A percentile compares a stretch with the other conserved stretches of the same genome.
phyloP scores from a whole-genome alignment of 2,113 vertebrate species.

The Cephalopholis sonnerati region DNA sequence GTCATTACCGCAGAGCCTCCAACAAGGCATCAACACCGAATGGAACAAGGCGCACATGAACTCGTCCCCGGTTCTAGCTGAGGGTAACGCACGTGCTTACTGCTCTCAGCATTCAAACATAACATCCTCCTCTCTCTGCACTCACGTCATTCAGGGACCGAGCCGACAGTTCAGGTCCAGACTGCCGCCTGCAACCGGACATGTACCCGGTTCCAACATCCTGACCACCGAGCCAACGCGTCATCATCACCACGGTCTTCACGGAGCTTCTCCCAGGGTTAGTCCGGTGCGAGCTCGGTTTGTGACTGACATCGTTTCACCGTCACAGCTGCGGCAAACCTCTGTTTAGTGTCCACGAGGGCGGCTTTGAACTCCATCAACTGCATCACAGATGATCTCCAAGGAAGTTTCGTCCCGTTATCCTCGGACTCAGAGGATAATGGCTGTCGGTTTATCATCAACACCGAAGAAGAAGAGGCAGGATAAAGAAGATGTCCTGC shows the following conservation, averaged over 20 bases:
- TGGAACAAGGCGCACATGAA: background rate
- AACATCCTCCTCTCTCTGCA: background rate
- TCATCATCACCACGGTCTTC: background rate
- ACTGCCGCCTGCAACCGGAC: slow-evolving; percentile 6
- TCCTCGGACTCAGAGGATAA: too few relatives aligned
- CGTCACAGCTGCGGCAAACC: background rate
- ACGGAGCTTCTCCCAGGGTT: background rate
- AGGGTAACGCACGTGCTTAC: background rate
- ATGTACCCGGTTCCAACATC: background rate
- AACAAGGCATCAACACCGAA: slow-evolving; percentile 7
- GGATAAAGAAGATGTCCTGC: too few relatives aligned
- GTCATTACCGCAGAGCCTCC: slow-evolving; percentile 12
- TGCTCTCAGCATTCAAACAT: background rate
- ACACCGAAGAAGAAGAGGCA: too few relatives aligned
- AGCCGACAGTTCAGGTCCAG: slow-evolving; percentile 38
- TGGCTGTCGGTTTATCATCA: too few relatives aligned
- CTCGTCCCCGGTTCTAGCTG: background rate
- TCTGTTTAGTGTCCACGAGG: background rate
- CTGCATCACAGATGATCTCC: background rate
- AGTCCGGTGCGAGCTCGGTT: background rate
- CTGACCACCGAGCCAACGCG: background rate
- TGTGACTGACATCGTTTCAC: background rate
- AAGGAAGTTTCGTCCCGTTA: background rate
- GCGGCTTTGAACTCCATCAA: background rate
- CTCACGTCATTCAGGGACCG: slow-evolving; percentile 57